Evolutionary conservation across 2,113 vertebrate species (phyloP).

Genomic region (Hucho hucho): DNA sequence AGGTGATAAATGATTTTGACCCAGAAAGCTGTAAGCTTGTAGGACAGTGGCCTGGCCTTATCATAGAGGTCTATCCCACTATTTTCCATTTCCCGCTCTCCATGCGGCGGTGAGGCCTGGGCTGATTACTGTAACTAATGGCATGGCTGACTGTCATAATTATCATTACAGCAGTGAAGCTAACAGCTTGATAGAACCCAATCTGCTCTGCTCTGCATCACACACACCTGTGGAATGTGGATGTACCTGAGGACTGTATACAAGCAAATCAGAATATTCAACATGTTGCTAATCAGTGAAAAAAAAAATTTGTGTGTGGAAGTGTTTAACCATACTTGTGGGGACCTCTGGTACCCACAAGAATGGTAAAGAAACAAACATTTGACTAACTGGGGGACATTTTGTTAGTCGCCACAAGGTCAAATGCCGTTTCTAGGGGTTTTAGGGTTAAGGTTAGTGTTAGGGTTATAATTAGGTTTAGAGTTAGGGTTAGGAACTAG

Average conservation of each 20-base stretch:
- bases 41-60: conserved; percentile 32
- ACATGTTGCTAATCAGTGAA: not conserved
- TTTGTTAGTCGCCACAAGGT: too few species aligned
- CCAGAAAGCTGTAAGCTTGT: conserved; percentile 35
- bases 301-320: not conserved
- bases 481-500: too few species aligned
- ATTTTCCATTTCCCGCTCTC: conserved; percentile 6
- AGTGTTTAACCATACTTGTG: too few species aligned
- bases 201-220: not conserved
- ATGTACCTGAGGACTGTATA: not conserved
- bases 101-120: too few species aligned
- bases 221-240: too few species aligned
- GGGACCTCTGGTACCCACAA: too few species aligned
- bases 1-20: conserved; percentile 58
- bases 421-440: too few species aligned
- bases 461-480: too few species aligned
- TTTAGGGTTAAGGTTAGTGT: too few species aligned
- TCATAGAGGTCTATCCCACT: conserved; percentile 41
- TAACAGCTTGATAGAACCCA: not conserved
- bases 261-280: not conserved
- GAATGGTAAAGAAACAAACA: too few species aligned
- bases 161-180: not conserved
- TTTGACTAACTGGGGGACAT: too few species aligned
- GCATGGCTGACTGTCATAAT: not conserved
- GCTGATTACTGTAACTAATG: too few species aligned